Conservation (phyloP, 2,888 invertebrate genomes). For the Alsophila aescularia region DNA sequence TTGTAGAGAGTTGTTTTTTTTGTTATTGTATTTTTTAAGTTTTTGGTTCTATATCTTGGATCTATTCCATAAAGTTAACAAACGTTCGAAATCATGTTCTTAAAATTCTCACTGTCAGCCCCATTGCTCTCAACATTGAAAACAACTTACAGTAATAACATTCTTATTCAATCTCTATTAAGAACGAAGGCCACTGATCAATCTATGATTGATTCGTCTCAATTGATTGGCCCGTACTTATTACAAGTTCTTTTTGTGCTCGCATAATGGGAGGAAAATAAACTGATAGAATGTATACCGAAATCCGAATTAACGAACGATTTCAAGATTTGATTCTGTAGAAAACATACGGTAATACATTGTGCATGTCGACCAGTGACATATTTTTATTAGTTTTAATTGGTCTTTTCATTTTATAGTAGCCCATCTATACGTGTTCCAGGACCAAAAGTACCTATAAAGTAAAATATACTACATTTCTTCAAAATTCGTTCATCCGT, state of each 20-base stretch:
- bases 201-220: constrained; percentile 34
- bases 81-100: constrained; percentile 1
- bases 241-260: constrained; percentile 34
- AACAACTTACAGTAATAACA: not conserved
- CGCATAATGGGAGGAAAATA: constrained; percentile 20
- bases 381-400: too few species aligned
- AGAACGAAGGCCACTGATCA: constrained; percentile 14
- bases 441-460: too few species aligned
- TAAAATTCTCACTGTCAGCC: not conserved
- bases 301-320: constrained; percentile 48
- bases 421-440: too few species aligned
- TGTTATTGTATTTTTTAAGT: too few species aligned
- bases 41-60: too few species aligned
- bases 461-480: too few species aligned
- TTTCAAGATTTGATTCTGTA: constrained; percentile 42
- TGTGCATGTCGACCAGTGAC: too few species aligned
- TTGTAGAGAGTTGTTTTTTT: too few species aligned
- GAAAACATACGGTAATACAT: constrained; percentile 43
- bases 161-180: constrained; percentile 7
- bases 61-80: too few species aligned
- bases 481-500: too few species aligned
- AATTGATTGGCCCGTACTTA: constrained; percentile 32
- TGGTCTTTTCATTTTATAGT: too few species aligned
- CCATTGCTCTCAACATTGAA: constrained; percentile 14
- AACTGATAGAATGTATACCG: constrained; percentile 36